phyloP scores from a whole-genome alignment of 2,888 invertebrate species.

The Aleiodes leptofemur region DNA sequence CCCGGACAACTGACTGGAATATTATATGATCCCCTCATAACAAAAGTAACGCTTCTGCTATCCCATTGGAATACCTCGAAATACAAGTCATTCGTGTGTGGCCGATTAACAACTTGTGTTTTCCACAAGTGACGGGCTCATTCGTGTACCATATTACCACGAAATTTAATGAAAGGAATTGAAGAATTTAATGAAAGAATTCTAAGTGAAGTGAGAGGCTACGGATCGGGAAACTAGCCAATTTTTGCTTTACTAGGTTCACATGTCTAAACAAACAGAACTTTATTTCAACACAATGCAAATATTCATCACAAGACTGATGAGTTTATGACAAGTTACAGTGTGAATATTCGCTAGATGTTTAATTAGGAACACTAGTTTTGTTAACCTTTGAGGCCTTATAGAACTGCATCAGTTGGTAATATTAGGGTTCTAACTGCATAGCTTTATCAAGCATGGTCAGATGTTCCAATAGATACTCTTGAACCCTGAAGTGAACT shows the following conservation, averaged over 20 bases:
- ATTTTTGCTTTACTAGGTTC: constrained; percentile 62
- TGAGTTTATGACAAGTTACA: too few species aligned
- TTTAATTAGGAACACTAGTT: too few species aligned
- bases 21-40: constrained; percentile 71
- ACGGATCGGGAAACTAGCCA: constrained; percentile 40
- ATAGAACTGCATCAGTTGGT: too few species aligned
- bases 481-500: too few species aligned
- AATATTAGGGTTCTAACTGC: too few species aligned
- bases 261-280: too few species aligned
- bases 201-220: constrained; percentile 23
- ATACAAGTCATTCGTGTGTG: constrained; percentile 35
- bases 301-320: too few species aligned
- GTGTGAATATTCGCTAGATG: too few species aligned
- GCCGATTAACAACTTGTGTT: constrained; percentile 31
- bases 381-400: too few species aligned
- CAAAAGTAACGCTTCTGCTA: constrained; percentile 62
- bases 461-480: too few species aligned
- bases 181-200: constrained; percentile 11
- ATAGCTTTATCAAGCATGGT: too few species aligned
- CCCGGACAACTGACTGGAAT: constrained; percentile 72
- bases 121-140: constrained; percentile 23
- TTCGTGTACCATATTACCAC: constrained; percentile 25
- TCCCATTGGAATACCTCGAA: constrained; percentile 42
- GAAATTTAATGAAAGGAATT: not conserved
- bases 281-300: too few species aligned